Base-by-base conservation (phyloP, 2,888 invertebrate genomes). In the Phlogophora meticulosa region DNA sequence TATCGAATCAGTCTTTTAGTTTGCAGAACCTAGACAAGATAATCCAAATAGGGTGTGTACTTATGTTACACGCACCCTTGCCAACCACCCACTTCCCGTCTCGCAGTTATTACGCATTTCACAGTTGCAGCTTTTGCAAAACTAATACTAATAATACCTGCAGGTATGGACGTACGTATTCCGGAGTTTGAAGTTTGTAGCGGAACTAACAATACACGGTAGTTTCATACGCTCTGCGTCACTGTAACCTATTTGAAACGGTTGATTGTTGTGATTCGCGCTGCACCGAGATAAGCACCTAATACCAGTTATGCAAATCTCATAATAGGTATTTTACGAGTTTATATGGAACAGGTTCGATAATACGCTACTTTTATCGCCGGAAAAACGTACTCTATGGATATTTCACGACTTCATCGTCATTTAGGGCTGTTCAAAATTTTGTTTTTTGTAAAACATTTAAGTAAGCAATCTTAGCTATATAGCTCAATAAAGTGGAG, bases 211-310 rank as follows among this genome's bases (percentile, higher is more conserved):
- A 43, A 55, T 69, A 43, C n/a, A 20, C 7, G 2, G 3, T 2
- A 51, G 34, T 68, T 59, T 42, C 42, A 53, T 22, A 15, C 10
- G n/a, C 15, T 15, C 32, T 68, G 36, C 55, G 70, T 76, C 46
- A 76, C 56, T 56, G 11, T 17, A 45, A 56, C n/a, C 72, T 55
- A 51, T 75, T 75, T 75, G n/a, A 46, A 73, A 28, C 53, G 20
- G n/a, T 40, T 71, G 36, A 52, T 42, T 73, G 46, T 73, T 38
- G 20, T 36, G 42, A 65, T 71, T 71, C 43, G 52, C 51, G 11
- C 15, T 48, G 57, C 57, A 40, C 32, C 32, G 4, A 64, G 36
- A 43, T 57, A 64, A 42, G 52, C 52, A 52, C 56, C 24, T 34
- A 45, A 48, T 48, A 51, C 10, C 48, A 32, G 13, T 52, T n/a